Evolutionary conservation across 2,888 invertebrate genomes (phyloP).

Genomic region (Molanna angustata): DNA sequence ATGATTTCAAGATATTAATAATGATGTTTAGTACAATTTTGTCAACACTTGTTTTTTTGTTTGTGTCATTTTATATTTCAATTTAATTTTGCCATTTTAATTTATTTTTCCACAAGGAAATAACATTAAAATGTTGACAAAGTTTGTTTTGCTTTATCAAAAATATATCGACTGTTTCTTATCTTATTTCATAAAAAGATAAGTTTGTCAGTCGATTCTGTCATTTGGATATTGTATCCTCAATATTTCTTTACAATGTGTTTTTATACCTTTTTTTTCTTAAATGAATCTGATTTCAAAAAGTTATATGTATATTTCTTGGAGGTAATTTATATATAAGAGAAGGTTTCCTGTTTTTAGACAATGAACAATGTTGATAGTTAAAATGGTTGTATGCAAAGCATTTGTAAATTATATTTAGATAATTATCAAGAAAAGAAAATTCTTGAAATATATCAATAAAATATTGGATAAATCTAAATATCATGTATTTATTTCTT

Average conservation of each 20-base stretch:
- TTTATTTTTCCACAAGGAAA: constrained; percentile 15
- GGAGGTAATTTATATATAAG: constrained; percentile 5
- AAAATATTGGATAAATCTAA: no score
- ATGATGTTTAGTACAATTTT: no score
- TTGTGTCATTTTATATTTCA: no score
- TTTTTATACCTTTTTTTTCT: constrained; percentile 7
- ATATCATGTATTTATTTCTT: no score
- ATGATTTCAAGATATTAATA: no score
- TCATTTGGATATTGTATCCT: constrained; percentile 10
- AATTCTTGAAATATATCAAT: constrained; percentile 29
- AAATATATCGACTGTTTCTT: constrained; percentile 22
- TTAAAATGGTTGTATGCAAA: constrained; percentile 14
- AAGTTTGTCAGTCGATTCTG: constrained; percentile 23
- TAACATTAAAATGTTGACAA: constrained; percentile 32
- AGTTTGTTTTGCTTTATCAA: constrained; percentile 26
- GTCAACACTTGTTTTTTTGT: not conserved
- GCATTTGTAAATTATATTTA: constrained; percentile 30
- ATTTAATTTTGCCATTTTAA: constrained; percentile 31
- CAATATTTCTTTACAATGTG: constrained; percentile 6
- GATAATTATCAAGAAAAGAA: constrained; percentile 18
- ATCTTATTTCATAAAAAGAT: constrained; percentile 26
- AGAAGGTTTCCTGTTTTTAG: constrained; percentile 8
- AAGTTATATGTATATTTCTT: no score
- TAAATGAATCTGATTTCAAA: no score
- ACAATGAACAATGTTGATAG: constrained; percentile 6